phyloP scores from a whole-genome alignment of 2,888 invertebrate genomes.

The Dendrolimus houi region DNA sequence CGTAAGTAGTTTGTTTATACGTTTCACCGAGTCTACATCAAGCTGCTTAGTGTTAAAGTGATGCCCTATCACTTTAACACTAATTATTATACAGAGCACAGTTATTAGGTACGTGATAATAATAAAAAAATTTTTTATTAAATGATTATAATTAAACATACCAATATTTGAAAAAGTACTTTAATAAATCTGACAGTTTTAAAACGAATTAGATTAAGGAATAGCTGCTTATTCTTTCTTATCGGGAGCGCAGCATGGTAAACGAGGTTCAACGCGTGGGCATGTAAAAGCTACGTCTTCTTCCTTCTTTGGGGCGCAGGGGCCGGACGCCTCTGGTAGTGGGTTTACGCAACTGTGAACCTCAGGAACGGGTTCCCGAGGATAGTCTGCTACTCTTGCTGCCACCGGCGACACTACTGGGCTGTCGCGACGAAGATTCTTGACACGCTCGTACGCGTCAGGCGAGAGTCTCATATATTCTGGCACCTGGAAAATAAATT shows the following conservation, averaged over 20 bases:
- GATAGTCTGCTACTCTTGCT: conserved; percentile 32
- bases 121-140: no score
- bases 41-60: no score
- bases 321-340: conserved; percentile 26
- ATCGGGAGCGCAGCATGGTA: conserved; percentile 48
- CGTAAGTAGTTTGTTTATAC: no score
- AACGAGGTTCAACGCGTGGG: conserved; percentile 37
- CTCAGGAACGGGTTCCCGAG: conserved; percentile 25
- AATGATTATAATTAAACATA: no score
- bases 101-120: no score
- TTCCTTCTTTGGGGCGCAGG: conserved; percentile 35
- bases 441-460: conserved; percentile 52
- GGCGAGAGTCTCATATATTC: conserved; percentile 53
- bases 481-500: conserved; percentile 33
- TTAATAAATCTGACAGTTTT: no score
- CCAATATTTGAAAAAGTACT: no score
- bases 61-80: no score
- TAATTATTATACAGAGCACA: no score
- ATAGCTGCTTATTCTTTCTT: conserved; percentile 13
- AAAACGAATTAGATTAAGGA: no score
- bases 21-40: no score
- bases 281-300: conserved; percentile 63
- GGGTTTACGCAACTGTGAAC: conserved; percentile 36
- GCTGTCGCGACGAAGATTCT: conserved; percentile 44
- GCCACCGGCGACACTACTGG: conserved; percentile 59